Evolutionary conservation across 2,888 invertebrate genomes (phyloP), one percentile per base, ranked within the genome.

Genomic region (Elmis aenea): DNA sequence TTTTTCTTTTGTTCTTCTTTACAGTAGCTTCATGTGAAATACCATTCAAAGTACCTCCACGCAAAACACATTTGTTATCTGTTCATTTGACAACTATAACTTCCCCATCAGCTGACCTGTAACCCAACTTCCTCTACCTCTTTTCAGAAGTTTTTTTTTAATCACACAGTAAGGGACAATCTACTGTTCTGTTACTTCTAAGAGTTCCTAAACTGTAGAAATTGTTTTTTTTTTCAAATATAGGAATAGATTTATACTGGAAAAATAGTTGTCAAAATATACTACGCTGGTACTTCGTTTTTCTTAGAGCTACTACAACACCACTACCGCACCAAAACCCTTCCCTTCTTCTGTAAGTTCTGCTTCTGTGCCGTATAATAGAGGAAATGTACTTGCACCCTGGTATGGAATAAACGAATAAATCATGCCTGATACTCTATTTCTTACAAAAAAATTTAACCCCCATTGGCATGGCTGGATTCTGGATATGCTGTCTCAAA

Each of bases 71-170:
- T 42, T 50, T 50, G 12, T 26, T 51, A 23, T 46, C 51, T 10
- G 31, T 33, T 46, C 50, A 54, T 40, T 52, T 54, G 8, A 50
- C 36, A 9, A 51, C 38, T 25, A 48, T 42, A 13, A 47, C 31
- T 16, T 28, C 21, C 11, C 5, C 13, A 22, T 32, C 33, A 23
- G 36, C 40, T n/a, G 36, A 20, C 33, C 29, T 40, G 16, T 44
- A 41, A 22, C 40, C 29, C 23, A 41, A 10, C 13, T 27, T 25
- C 45, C 41, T 40, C 41, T 38, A 8, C 36, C 37, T n/a, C 18
- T 23, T 23, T 44, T 46, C n/a, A n/a, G n/a, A n/a, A n/a, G n/a
- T n/a, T n/a, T n/a, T n/a, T n/a, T n/a, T n/a, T n/a, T n/a, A n/a
- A n/a, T n/a, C n/a, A n/a, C n/a, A n/a, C n/a, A n/a, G n/a, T n/a